Evolutionary conservation across 2,888 invertebrate genomes (phyloP), one percentile per base, ranked within the genome.

Genomic region (Meiosimyza platycephala): DNA sequence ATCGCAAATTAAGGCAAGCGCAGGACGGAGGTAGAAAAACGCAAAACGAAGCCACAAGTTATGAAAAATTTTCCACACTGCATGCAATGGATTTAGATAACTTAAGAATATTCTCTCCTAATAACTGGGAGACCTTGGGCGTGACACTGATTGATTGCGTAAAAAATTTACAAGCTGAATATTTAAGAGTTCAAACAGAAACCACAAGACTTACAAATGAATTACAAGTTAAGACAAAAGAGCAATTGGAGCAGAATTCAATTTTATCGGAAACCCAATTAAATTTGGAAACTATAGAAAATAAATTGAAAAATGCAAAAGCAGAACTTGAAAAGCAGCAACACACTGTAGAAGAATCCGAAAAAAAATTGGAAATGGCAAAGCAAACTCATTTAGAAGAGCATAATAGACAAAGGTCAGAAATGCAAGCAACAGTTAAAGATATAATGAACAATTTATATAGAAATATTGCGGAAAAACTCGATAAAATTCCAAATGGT

Each of bases 401-500:
- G 18, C 15, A 47, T 50, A 55, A 7, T n/a, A 59, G 47, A 54
- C 60, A 40, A 15, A 50, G 13, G 12, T 18, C 47, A 2, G 47
- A 66, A 13, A 62, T 54, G 13, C 52, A 68, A 18, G n/a, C n/a
- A 50, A 71, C 75, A n/a, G 74, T 83, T 6, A 81, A 82, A 68
- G 73, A 78, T 22, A 82, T 81, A 51, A 83, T 84, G 82, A 83
- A 83, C 74, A 80, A 79, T 76, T 78, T 84, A 16, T 83, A 81
- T 73, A 74, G 78, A 12, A 78, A 75, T 50, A 76, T 84, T 51
- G 76, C 63, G 1, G 65, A 71, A 7, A 75, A 79, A 65, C 60
- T 82, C 18, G 77, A 79, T 73, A 71, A 76, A 33, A 57, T 78
- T 33, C 70, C 70, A 9, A 47, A 22, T 7, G 57, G 40, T n/a